Evolutionary conservation across 2,888 invertebrate genomes (phyloP).

Genomic region (Ceriagrion tenellum): DNA sequence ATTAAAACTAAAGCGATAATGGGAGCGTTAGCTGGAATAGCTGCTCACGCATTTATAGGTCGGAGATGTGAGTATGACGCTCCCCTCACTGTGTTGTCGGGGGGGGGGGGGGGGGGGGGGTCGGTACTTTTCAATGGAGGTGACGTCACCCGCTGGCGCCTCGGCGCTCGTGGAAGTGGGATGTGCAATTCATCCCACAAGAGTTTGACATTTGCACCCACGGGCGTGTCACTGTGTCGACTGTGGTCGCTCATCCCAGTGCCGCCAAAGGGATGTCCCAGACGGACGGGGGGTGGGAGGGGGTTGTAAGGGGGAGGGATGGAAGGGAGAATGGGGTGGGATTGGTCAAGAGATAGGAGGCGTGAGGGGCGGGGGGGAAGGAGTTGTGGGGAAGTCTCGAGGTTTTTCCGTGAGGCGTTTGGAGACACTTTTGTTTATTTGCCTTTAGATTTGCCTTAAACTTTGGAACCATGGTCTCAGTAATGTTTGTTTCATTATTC

Average conservation of each 20-base stretch:
- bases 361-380: no score
- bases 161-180: background rate
- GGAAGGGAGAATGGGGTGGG: background rate
- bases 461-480: no score
- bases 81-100: background rate
- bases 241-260: background rate
- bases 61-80: background rate
- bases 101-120: no score
- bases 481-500: no score
- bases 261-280: no score
- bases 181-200: background rate
- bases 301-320: background rate
- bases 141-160: background rate
- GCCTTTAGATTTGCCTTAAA: no score
- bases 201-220: slow-evolving; percentile 9
- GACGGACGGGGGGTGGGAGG: background rate
- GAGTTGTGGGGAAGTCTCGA: no score
- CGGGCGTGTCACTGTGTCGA: background rate
- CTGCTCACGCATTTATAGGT: background rate
- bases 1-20: background rate
- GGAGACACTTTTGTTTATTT: no score
- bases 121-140: slow-evolving; percentile 19
- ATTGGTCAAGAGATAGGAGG: no score
- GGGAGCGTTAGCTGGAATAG: background rate
- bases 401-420: no score